These are phyloP conservation scores for Eupeodes latifasciatus DNA, from an alignment of 2,888 invertebrate genomes.

Conservation along the genomic window DNA sequence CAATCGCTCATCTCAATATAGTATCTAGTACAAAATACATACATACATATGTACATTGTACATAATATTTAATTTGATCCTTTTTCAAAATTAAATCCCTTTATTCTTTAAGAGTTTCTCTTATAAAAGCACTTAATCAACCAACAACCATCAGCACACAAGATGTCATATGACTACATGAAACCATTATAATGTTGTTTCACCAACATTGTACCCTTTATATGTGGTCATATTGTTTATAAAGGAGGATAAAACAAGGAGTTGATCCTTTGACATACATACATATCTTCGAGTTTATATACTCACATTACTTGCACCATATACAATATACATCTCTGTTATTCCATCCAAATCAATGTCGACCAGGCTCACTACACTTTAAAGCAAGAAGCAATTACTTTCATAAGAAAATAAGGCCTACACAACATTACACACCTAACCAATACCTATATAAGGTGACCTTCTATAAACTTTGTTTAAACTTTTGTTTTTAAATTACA, in stretches of 20 bases:
- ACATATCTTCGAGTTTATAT: not conserved
- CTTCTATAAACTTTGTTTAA: not conserved
- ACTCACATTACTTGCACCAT: conserved; percentile 37
- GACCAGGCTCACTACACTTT: conserved; percentile 6
- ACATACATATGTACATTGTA: too few species aligned
- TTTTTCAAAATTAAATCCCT: conserved; percentile 46
- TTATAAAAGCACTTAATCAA: conserved; percentile 73
- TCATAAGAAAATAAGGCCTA: conserved; percentile 53
- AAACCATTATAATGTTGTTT: conserved; percentile 72
- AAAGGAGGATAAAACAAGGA: conserved; percentile 59
- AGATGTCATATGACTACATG: conserved; percentile 65
- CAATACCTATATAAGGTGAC: not conserved
- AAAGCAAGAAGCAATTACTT: conserved; percentile 67
- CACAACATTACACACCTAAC: not conserved
- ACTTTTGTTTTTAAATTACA: not conserved
- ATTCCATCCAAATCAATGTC: conserved; percentile 41
- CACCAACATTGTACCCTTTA: conserved; percentile 45
- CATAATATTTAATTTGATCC: conserved; percentile 16
- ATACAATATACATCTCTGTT: conserved; percentile 26
- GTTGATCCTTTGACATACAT: conserved; percentile 50
- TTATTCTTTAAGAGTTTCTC: conserved; percentile 64
- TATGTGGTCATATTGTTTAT: conserved; percentile 43
- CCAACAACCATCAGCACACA: conserved; percentile 67
- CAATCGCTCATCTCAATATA: conserved; percentile 55
- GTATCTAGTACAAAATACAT: not conserved